phyloP scores from a whole-genome alignment of 2,797 vertebrate genomes.

The Chaenodraco wilsoni region DNA sequence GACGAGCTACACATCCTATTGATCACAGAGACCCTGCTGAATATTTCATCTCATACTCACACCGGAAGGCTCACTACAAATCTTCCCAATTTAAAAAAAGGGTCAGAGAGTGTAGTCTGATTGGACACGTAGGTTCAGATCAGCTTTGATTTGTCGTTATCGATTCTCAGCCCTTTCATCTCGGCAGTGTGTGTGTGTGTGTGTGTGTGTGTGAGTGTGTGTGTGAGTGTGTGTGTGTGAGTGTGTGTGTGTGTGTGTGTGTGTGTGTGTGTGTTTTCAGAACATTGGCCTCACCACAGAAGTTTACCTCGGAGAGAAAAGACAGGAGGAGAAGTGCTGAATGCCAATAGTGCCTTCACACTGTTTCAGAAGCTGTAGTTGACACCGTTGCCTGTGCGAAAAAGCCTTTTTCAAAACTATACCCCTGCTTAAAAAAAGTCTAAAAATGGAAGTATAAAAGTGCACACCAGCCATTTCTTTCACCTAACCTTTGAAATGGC shows the following conservation, averaged over 20 bases:
- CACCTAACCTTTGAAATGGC: conserved; percentile 24
- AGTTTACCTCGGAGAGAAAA: conserved; percentile 67
- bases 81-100: conserved; percentile 74
- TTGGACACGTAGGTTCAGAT: conserved; percentile 73
- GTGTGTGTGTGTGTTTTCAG: conserved; percentile 23
- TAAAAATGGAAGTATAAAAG: conserved; percentile 30
- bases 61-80: conserved; percentile 77
- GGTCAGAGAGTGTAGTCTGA: conserved; percentile 74
- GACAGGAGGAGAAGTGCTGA: conserved; percentile 61
- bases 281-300: conserved; percentile 61
- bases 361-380: conserved; percentile 67
- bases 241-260: conserved; percentile 20
- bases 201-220: conserved; percentile 17
- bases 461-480: conserved; percentile 32
- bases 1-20: conserved; percentile 60
- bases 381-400: conserved; percentile 21
- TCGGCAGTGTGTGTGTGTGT: conserved; percentile 35
- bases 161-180: conserved; percentile 80
- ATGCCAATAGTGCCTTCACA: conserved; percentile 63
- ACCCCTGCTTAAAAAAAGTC: conserved; percentile 4
- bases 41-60: conserved; percentile 75
- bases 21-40: conserved; percentile 68
- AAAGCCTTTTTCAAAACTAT: conserved; percentile 25
- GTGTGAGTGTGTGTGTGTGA: conserved; percentile 4
- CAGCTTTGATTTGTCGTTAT: conserved; percentile 80